Evolutionary conservation across 1,140 invertebrate species (phyloP), one percentile per base, ranked within the genome.

Genomic region (Ganaspis sp.): DNA sequence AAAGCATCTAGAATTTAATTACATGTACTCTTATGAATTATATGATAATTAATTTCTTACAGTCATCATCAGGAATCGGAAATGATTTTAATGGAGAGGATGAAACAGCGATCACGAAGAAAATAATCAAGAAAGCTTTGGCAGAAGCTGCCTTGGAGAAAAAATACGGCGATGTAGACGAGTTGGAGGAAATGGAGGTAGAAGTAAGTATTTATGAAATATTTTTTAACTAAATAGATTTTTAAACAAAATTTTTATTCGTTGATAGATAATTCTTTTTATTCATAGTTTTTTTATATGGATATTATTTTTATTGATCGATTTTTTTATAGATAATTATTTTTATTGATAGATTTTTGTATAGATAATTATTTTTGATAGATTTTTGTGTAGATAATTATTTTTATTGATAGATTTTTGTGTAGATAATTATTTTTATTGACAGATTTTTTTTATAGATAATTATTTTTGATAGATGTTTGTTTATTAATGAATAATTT

Each of bases 91-190:
- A 85, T 9, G 83, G 85, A 34, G 83, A 87, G 17, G 85, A 87
- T 26, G 87, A 87, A 23, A 73, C 72, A 17, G 74, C 80, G 0
- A 71, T 79, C 8, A 85, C 85, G 4, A 88, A 85, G 26, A 90
- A 80, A 75, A 81, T 90, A 40, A 87, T 91, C 26, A 83, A 86
- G 17, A 87, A 86, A 78, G 85, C 88, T 74, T 75, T 90, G 15
- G 86, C 84, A 21, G 87, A 89, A 80, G 87, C 87, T 26, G 84
- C 81, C 12, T 79, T 90, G 12, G 88, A 89, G 69, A 74, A 78
- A 19, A 88, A 88, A 69, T 87, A 83, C 77, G 83, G 78, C 2
- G 81, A 78, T 8, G 77, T 78, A 0, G 83, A 87, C 45, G 82
- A 86, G 76, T 9, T 79, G 0, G 81, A 87, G 72, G 83, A 88